Percentiles rank a stretch among this genome's conserved stretches.
phyloP scores from a whole-genome alignment of 2,797 vertebrate genomes.

The Macrochelys suwanniensis region DNA sequence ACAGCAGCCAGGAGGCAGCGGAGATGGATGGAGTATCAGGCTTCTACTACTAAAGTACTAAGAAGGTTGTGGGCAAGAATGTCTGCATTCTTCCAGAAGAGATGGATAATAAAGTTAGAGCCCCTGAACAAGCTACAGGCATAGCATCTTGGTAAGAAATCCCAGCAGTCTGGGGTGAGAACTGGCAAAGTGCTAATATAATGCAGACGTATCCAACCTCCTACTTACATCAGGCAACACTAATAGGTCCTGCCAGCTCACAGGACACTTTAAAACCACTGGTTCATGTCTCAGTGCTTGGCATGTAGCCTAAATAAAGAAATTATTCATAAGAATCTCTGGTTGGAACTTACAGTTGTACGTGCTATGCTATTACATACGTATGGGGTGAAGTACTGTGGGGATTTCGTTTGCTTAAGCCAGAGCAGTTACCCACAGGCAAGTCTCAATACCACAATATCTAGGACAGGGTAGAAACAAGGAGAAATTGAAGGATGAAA shows the following conservation, averaged over 20 bases:
- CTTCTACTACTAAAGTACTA: too few species aligned
- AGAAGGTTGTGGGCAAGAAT: rapidly evolving
- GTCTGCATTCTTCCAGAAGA: background rate
- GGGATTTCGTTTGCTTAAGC: background rate
- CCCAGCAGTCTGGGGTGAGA: background rate
- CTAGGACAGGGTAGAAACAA: background rate
- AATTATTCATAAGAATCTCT: background rate
- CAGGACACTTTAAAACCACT: background rate
- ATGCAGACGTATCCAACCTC: too few species aligned
- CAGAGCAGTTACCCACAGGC: background rate
- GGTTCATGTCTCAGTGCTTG: background rate
- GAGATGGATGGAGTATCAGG: rapidly evolving
- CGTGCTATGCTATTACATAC: background rate
- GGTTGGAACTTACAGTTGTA: background rate
- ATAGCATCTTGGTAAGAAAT: background rate
- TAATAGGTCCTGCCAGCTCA: background rate
- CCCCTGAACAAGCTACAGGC: rapidly evolving
- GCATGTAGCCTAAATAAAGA: background rate
- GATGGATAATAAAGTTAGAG: background rate
- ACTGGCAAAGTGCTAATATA: background rate
- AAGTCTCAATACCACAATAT: background rate
- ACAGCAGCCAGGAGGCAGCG: rapidly evolving
- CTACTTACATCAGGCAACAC: background rate
- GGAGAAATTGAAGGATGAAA: background rate
- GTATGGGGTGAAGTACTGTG: background rate